A percentile compares a stretch with the other conserved stretches of the same genome.
Evolutionary conservation across 2,113 vertebrate genomes (phyloP).

Genomic region (Arvicanthis niloticus): DNA sequence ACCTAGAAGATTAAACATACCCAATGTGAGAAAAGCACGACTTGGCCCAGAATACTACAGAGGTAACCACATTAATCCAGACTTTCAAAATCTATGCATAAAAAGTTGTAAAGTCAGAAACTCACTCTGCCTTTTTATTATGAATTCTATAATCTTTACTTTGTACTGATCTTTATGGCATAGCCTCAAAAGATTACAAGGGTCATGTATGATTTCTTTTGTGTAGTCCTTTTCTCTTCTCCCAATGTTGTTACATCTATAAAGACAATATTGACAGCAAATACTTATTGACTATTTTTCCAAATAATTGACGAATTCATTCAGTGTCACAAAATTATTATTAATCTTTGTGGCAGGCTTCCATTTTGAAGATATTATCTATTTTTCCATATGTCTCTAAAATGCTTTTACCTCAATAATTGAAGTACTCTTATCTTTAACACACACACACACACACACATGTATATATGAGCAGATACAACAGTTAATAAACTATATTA

Average conservation of each 20-base stretch:
- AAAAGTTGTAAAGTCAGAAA: constrained; percentile 4
- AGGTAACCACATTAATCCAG: neutral
- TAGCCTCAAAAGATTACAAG: neutral
- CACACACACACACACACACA: neutral
- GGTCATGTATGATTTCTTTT: neutral
- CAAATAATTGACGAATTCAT: neutral
- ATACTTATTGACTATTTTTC: neutral
- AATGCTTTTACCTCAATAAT: neutral
- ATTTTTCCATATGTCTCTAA: neutral
- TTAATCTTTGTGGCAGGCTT: neutral
- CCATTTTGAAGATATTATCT: neutral
- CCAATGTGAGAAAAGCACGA: neutral
- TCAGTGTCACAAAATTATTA: neutral
- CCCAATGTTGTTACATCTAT: neutral
- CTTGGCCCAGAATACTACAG: constrained; percentile 1
- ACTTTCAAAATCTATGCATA: neutral
- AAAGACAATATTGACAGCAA: neutral
- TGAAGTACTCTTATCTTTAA: neutral
- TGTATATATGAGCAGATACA: neutral
- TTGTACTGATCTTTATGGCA: neutral
- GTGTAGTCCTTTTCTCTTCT: neutral
- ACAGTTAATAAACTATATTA: neutral
- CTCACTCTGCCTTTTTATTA: neutral
- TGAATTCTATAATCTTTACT: neutral
- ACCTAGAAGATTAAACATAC: constrained; percentile 49